Evolutionary conservation across 1,140 invertebrate genomes (phyloP).

Genomic region (Drosophila arizonae): DNA sequence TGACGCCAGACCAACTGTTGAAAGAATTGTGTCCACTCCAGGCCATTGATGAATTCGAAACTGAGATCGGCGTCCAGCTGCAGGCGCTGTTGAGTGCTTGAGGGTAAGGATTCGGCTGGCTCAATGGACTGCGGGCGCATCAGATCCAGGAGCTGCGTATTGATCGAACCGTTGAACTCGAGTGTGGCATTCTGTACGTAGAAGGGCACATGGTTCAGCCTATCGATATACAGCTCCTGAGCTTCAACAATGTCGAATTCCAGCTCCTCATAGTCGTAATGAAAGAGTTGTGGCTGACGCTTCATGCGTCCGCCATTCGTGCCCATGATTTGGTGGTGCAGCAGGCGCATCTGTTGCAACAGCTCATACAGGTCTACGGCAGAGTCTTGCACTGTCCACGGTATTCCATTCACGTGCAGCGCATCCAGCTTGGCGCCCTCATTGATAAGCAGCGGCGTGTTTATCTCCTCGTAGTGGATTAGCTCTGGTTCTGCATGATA

Average conservation of each 20-base stretch:
- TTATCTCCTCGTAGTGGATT: conserved; percentile 29
- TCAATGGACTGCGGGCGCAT: conserved; percentile 18
- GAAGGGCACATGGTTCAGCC: conserved; percentile 59
- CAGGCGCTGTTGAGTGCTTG: conserved; percentile 34
- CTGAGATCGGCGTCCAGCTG: conserved; percentile 50
- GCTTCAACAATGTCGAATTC: conserved; percentile 59
- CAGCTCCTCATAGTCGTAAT: conserved; percentile 51
- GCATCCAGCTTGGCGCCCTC: conserved; percentile 45
- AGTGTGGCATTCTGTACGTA: conserved; percentile 65
- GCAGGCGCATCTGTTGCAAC: conserved; percentile 49
- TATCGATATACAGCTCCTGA: conserved; percentile 46
- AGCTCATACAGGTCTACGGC: conserved; percentile 44
- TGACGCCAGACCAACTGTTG: conserved; percentile 82
- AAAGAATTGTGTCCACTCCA: conserved; percentile 74
- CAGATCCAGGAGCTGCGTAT: conserved; percentile 50
- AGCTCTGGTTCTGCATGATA: background rate
- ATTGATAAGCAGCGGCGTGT: conserved; percentile 47
- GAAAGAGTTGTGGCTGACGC: conserved; percentile 47
- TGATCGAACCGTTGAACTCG: conserved; percentile 55
- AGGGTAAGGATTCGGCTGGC: conserved; percentile 17
- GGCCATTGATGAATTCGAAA: conserved; percentile 74
- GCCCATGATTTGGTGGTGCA: conserved; percentile 31
- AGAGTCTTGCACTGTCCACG: conserved; percentile 58
- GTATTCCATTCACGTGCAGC: conserved; percentile 56
- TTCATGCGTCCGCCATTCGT: conserved; percentile 18